Conservation (phyloP, 2,113 vertebrate genomes). For the Tragulus kanchil region DNA sequence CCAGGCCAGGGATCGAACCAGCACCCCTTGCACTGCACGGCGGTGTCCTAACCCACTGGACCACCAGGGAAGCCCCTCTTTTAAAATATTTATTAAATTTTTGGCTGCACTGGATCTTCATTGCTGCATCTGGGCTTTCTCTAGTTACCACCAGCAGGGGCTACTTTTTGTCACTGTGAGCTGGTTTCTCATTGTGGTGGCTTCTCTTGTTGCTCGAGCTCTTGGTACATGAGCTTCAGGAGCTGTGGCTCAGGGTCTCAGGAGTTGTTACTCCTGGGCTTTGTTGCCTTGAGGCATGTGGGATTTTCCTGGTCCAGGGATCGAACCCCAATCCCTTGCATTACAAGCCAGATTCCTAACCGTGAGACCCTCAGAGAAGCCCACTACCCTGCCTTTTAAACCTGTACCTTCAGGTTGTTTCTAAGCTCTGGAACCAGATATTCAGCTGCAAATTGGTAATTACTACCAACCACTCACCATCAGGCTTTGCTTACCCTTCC, state of each 20-base stretch:
- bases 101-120: too few relatives aligned
- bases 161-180: too few relatives aligned
- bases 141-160: too few relatives aligned
- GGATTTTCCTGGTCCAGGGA: background rate
- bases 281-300: fast-evolving
- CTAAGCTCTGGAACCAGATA: background rate
- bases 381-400: background rate
- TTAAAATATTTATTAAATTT: too few relatives aligned
- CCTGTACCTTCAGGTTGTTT: background rate
- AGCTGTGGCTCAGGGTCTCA: background rate
- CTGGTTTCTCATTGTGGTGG: too few relatives aligned
- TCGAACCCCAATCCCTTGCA: background rate
- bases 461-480: background rate
- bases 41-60: too few relatives aligned
- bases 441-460: background rate
- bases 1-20: too few relatives aligned
- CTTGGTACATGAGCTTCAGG: too few relatives aligned
- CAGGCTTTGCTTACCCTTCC: background rate
- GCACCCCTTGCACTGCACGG: too few relatives aligned
- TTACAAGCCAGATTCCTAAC: background rate
- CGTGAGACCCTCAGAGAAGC: background rate
- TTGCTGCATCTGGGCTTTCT: too few relatives aligned
- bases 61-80: too few relatives aligned
- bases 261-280: background rate
- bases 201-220: too few relatives aligned